A percentile compares a stretch with the other conserved stretches of the same genome.
Evolutionary conservation across 1,140 invertebrate species (phyloP).

Genomic region (Macrotrachela quadricornifera): DNA sequence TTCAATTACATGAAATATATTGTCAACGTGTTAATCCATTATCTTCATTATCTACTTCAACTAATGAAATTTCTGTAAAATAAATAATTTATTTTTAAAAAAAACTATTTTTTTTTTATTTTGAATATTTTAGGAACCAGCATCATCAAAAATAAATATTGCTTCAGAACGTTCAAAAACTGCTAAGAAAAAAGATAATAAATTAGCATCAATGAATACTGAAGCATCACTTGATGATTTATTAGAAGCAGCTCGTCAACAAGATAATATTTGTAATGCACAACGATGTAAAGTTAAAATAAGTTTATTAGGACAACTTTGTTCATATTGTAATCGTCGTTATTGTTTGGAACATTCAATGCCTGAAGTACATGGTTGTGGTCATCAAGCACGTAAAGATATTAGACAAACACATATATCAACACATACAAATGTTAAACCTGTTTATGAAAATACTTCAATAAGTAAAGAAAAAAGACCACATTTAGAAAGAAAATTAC

Average conservation of each 20-base stretch:
- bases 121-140: background rate
- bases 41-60: background rate
- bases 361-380: constrained; percentile 41
- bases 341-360: constrained; percentile 38
- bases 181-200: constrained; percentile 5
- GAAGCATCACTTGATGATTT: constrained; percentile 35
- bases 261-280: constrained; percentile 33
- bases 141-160: constrained; percentile 7
- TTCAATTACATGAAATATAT: constrained; percentile 13
- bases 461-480: too few relatives aligned
- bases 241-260: constrained; percentile 29
- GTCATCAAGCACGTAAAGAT: constrained; percentile 14
- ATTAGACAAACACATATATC: too few relatives aligned
- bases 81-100: background rate
- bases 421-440: too few relatives aligned
- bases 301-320: constrained; percentile 33
- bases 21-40: constrained; percentile 8
- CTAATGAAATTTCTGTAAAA: background rate
- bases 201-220: constrained; percentile 12
- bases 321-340: constrained; percentile 33
- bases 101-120: background rate
- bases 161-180: background rate
- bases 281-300: constrained; percentile 34
- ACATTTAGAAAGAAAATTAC: too few relatives aligned
- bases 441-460: too few relatives aligned